Conservation (phyloP, 2,113 vertebrate species). For the Chelonoidis abingdonii region DNA sequence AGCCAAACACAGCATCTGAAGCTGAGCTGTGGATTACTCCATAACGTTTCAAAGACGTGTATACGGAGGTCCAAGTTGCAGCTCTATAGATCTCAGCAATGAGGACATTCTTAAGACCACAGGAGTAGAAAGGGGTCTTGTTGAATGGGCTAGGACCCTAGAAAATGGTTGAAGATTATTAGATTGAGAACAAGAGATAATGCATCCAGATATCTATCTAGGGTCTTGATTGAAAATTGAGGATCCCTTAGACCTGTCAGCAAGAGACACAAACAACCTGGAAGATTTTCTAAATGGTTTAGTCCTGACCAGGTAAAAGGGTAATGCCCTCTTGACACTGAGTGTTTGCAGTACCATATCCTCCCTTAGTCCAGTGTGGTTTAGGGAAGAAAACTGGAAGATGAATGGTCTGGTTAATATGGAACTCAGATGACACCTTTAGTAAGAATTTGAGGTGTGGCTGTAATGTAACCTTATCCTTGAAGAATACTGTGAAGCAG, state of each 20-base stretch:
- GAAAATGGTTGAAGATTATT: neutral
- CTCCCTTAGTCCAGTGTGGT: neutral
- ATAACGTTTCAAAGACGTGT: neutral
- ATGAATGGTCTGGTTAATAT: neutral
- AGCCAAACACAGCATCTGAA: neutral
- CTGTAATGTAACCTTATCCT: neutral
- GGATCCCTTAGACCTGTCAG: neutral
- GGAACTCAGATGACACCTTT: neutral
- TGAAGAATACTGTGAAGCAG: neutral
- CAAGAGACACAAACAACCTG: neutral
- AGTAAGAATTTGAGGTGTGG: neutral
- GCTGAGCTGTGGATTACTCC: neutral
- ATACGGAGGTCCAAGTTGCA: neutral
- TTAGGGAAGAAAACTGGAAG: neutral
- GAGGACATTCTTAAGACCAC: neutral
- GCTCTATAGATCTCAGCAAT: neutral
- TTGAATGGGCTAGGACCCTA: neutral
- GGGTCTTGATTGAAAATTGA: neutral
- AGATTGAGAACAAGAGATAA: neutral
- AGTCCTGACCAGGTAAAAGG: neutral
- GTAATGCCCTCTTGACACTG: neutral
- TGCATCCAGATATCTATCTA: neutral
- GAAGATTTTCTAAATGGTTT: neutral
- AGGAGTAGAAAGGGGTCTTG: neutral
- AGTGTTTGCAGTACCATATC: neutral